Base-by-base conservation (phyloP, 2,888 invertebrate species). In the Mystacides longicornis region DNA sequence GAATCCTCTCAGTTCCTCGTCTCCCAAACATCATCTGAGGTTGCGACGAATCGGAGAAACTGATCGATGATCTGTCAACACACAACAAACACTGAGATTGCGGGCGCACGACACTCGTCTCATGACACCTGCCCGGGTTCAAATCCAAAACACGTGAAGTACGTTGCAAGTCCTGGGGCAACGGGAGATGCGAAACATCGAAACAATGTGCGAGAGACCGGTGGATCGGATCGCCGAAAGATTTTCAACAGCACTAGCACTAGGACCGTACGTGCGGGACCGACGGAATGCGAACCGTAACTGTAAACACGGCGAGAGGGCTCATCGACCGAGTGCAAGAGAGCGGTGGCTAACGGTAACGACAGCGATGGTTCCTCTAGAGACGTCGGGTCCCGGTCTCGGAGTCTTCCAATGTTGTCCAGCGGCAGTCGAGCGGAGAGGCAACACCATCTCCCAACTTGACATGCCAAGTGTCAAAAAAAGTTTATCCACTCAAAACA, bases 331-430 rank as follows among this genome's bases (percentile, higher is more conserved):
- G 58, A 46, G 59, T 57, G 65, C 67, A 64, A 65, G 67, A 72
- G 70, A 72, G 73, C 68, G 66, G 67, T 62, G 57, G 60, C 59
- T 57, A 60, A 63, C 53, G 69, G 68, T 73, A 76, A 76, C 73
- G 75, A 63, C 53, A 69, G 68, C 73, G 75, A 76, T 73, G 75
- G 37, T 14, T 37, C 37, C n/a, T n/a, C 37, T 37, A 4, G 37
- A 37, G 37, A 37, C 37, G 14, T 37, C 37, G n/a, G 16, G 16
- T 37, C 37, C 37, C 37, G 37, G 37, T n/a, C 37, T 37, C 37
- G 37, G 16, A 37, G 37, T n/a, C 37, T 37, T 37, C 37, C 20
- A 67, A 65, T 65, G 66, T 67, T 71, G 67, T 11, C 21, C 45
- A 19, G 20, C 20, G 9, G 16, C 9, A 11, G 45, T 20, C 45